Conservation (phyloP, 2,113 vertebrate genomes). For the Varanus komodoensis region DNA sequence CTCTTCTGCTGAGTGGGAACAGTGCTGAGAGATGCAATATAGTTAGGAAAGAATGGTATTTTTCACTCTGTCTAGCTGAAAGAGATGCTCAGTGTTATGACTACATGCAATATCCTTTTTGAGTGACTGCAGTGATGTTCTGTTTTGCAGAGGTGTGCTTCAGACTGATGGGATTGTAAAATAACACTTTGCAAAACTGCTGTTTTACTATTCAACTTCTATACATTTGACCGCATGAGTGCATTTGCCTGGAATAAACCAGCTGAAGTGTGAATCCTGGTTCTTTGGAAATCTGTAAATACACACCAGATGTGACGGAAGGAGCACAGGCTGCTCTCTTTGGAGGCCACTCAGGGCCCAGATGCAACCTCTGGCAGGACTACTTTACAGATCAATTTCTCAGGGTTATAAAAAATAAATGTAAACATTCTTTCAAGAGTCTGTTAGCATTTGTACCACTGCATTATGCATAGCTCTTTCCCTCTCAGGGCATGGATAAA, state of each 20-base stretch:
- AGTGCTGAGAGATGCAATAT: background rate
- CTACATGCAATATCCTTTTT: constrained; percentile 34
- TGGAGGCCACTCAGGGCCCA: constrained; percentile 51
- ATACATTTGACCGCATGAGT: constrained; percentile 50
- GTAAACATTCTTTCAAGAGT: constrained; percentile 53
- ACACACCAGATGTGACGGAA: constrained; percentile 40
- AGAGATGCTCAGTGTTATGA: constrained; percentile 53
- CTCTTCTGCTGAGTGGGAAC: background rate
- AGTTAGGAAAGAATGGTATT: constrained; percentile 47
- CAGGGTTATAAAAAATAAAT: constrained; percentile 67
- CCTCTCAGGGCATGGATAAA: constrained; percentile 3
- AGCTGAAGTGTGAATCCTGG: constrained; percentile 61
- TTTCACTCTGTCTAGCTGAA: constrained; percentile 58
- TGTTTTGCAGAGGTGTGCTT: constrained; percentile 57
- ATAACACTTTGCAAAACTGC: constrained; percentile 36
- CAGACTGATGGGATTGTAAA: constrained; percentile 52
- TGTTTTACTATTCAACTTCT: constrained; percentile 23
- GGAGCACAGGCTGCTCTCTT: constrained; percentile 13
- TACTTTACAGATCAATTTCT: constrained; percentile 63
- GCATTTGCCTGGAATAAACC: constrained; percentile 45
- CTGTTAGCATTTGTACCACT: constrained; percentile 49
- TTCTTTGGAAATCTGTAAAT: constrained; percentile 52
- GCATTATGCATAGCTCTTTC: constrained; percentile 43
- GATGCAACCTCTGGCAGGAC: constrained; percentile 50
- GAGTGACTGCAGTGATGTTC: constrained; percentile 55